phyloP scores from a whole-genome alignment of 2,888 invertebrate genomes.

The Chrysolina americana region DNA sequence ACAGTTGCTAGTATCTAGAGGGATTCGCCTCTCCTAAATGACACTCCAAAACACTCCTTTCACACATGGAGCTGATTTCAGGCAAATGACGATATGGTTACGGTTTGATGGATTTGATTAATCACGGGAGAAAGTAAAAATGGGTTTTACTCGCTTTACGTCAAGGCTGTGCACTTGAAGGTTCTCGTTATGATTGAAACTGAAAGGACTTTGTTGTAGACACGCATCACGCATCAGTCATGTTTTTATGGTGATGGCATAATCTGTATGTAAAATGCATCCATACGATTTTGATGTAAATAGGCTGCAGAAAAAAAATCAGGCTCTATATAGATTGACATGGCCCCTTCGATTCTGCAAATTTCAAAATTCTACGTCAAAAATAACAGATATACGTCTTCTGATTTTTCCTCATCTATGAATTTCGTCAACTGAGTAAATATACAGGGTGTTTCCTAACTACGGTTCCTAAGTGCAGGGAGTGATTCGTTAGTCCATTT shows the following conservation, averaged over 20 bases:
- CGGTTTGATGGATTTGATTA: background rate
- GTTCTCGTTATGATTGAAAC: background rate
- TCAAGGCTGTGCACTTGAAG: conserved; percentile 7
- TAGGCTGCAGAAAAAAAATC: too few species aligned
- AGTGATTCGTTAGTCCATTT: too few species aligned
- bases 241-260: conserved; percentile 1
- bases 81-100: background rate
- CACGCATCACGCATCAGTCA: background rate
- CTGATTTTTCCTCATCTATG: too few species aligned
- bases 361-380: too few species aligned
- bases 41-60: background rate
- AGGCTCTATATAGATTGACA: too few species aligned
- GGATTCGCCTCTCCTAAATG: too few species aligned
- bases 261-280: background rate
- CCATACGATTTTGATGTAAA: background rate
- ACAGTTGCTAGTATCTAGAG: too few species aligned
- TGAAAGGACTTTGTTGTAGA: background rate
- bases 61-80: background rate
- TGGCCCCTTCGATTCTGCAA: too few species aligned
- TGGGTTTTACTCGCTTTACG: background rate
- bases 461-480: too few species aligned
- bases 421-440: too few species aligned
- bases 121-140: conserved; percentile 10
- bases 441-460: too few species aligned
- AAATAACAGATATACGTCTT: too few species aligned